Conservation (phyloP, 2,797 vertebrate species). For the Cygnus olor region DNA sequence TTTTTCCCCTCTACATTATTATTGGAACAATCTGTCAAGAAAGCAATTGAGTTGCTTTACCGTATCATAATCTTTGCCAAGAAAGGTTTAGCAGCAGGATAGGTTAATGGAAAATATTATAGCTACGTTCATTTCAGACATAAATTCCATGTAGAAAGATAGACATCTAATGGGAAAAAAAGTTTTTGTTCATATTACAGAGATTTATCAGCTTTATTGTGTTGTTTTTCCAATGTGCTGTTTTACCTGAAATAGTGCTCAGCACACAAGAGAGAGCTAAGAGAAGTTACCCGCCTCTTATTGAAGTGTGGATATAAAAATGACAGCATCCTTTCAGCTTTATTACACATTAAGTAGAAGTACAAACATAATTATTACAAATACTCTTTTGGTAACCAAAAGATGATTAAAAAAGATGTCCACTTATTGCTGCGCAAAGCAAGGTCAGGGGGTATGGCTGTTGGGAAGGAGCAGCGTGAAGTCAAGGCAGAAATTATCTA, state of each 20-base stretch:
- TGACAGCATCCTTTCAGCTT: neutral
- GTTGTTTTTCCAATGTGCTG: neutral
- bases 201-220: conserved; percentile 3
- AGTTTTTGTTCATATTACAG: neutral
- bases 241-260: neutral
- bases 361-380: neutral
- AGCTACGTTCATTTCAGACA: conserved; percentile 20
- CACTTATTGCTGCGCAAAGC: neutral
- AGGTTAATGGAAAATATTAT: conserved; percentile 50
- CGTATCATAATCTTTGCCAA: conserved; percentile 7
- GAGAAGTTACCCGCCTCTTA: neutral
- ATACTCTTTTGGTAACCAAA: neutral
- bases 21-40: conserved; percentile 48
- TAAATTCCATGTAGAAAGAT: neutral
- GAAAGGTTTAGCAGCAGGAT: conserved; percentile 9
- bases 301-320: neutral
- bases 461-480: neutral
- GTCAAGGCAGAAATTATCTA: neutral
- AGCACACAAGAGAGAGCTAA: neutral
- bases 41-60: conserved; percentile 20
- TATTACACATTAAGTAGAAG: neutral
- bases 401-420: neutral
- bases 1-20: neutral
- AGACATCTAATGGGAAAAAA: neutral
- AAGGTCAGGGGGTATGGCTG: neutral